phyloP scores from a whole-genome alignment of 2,888 invertebrate species.

The Pyrochroa serraticornis region DNA sequence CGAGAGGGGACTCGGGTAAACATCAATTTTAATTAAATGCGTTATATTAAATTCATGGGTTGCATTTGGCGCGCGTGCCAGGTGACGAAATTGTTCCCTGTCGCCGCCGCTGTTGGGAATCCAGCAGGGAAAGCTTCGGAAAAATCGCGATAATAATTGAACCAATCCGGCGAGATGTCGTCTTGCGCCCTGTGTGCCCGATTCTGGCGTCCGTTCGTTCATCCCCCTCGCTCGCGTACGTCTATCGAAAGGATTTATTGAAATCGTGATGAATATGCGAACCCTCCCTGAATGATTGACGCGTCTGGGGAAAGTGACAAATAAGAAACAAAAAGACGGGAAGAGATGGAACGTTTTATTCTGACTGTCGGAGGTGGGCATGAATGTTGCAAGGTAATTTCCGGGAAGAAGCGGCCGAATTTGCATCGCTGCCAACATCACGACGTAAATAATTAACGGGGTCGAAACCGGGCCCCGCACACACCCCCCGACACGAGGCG shows the following conservation, averaged over 20 bases:
- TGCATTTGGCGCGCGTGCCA: too few relatives aligned
- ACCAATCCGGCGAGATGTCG: background rate
- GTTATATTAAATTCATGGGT: background rate
- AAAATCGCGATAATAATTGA: background rate
- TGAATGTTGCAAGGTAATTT: constrained; percentile 19
- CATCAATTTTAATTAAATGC: constrained; percentile 10
- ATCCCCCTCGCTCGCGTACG: too few relatives aligned
- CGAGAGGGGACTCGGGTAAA: constrained; percentile 4
- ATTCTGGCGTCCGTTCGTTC: too few relatives aligned
- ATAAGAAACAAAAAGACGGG: constrained; percentile 6
- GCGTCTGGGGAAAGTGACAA: constrained; percentile 2
- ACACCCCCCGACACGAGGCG: background rate
- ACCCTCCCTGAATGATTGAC: background rate
- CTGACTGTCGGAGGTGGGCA: constrained; percentile 17
- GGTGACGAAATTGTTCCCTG: too few relatives aligned
- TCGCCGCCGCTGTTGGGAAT: too few relatives aligned
- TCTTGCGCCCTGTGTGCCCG: too few relatives aligned
- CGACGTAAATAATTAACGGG: constrained; percentile 19
- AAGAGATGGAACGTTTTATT: constrained; percentile 16
- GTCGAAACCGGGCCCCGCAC: background rate
- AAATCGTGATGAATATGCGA: too few relatives aligned
- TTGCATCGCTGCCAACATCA: constrained; percentile 13
- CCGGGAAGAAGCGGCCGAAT: constrained; percentile 16
- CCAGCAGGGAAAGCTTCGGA: too few relatives aligned
- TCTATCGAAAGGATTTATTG: too few relatives aligned